A percentile compares a stretch with the other conserved stretches of the same genome.
Evolutionary conservation across 2,797 vertebrate species (phyloP).

Genomic region (Sphenopsis melanotis): DNA sequence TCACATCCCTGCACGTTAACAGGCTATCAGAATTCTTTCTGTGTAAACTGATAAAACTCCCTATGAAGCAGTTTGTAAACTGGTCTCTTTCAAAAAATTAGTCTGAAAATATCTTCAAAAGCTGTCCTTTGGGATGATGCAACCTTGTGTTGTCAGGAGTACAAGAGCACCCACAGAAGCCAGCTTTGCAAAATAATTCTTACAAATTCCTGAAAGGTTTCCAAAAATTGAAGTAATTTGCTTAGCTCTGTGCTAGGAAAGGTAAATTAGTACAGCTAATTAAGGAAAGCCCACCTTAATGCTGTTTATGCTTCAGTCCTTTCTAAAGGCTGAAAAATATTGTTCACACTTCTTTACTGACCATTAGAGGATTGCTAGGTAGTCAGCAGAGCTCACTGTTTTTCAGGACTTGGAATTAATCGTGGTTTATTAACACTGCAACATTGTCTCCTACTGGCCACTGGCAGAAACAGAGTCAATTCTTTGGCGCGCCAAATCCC

Average conservation of each 20-base stretch:
- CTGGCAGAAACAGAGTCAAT: not conserved
- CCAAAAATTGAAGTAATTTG: not conserved
- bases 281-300: not conserved
- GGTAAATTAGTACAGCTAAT: not conserved
- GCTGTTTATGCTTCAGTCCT: not conserved
- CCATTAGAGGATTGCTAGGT: not conserved
- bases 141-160: not conserved
- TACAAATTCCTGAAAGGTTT: not conserved
- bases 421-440: not conserved
- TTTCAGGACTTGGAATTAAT: not conserved
- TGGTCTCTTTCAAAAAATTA: not conserved
- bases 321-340: not conserved
- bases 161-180: not conserved
- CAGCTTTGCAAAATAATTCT: not conserved
- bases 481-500: not conserved
- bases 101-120: not conserved
- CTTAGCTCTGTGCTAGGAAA: not conserved
- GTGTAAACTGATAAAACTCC: not conserved
- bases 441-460: not conserved
- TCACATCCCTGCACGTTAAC: not conserved
- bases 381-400: not conserved
- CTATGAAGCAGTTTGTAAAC: not conserved
- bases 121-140: not conserved
- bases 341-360: not conserved
- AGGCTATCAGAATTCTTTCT: not conserved